These are phyloP conservation scores for Clistopyga incitator DNA, from an alignment of 2,888 invertebrate genomes.

Conservation along the genomic window DNA sequence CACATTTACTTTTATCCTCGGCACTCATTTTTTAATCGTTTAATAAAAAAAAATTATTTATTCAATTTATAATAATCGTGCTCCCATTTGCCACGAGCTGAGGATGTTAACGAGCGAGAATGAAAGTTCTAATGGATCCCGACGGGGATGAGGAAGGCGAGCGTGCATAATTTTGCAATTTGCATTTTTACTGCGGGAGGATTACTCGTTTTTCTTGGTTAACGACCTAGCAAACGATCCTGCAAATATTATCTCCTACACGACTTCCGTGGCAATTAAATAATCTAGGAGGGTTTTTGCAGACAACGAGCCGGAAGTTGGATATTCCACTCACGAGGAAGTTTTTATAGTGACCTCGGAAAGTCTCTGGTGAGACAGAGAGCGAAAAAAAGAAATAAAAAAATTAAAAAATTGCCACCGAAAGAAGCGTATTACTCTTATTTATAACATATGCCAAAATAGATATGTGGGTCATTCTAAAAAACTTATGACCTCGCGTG, in stretches of 20 bases:
- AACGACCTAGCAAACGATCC: conserved; percentile 63
- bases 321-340: conserved; percentile 39
- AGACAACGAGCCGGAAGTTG: conserved; percentile 25
- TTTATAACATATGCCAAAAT: conserved; percentile 77
- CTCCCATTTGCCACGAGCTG: no score
- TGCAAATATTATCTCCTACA: conserved; percentile 68
- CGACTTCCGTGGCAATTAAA: conserved; percentile 50
- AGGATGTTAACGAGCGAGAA: no score
- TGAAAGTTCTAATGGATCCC: not conserved
- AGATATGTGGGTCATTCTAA: conserved; percentile 79
- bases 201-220: conserved; percentile 52
- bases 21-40: no score
- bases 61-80: no score
- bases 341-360: not conserved
- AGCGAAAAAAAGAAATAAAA: not conserved
- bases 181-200: conserved; percentile 52
- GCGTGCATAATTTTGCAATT: conserved; percentile 61
- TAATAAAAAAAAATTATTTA: no score
- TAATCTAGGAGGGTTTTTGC: conserved; percentile 26
- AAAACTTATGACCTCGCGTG: conserved; percentile 74
- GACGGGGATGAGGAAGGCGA: conserved; percentile 24
- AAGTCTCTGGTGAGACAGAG: not conserved
- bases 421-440: conserved; percentile 64
- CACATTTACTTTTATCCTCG: no score
- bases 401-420: conserved; percentile 60